Evolutionary conservation across 2,797 vertebrate species (phyloP).

Genomic region (Salmo trutta): DNA sequence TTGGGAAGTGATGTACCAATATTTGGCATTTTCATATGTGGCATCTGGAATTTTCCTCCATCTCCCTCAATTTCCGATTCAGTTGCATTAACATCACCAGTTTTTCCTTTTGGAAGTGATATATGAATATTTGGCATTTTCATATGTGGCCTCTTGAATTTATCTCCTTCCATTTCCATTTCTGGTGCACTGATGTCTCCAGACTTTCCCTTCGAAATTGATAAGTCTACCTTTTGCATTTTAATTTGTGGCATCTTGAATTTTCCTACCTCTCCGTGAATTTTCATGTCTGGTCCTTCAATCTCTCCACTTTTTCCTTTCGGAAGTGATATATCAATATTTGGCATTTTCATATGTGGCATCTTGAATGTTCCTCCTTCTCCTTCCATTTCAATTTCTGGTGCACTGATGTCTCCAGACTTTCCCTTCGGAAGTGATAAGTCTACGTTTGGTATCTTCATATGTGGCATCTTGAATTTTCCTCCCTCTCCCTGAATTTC

Average conservation of each 20-base stretch:
- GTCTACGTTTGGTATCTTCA: slow-evolving; percentile 57
- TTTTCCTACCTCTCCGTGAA: slow-evolving; percentile 21
- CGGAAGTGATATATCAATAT: slow-evolving; percentile 50
- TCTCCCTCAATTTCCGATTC: slow-evolving; percentile 23
- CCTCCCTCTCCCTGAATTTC: slow-evolving; percentile 26
- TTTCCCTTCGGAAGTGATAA: slow-evolving; percentile 53
- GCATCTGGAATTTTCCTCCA: slow-evolving; percentile 30
- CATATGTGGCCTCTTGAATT: slow-evolving; percentile 42
- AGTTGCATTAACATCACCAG: slow-evolving; percentile 38
- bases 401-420: slow-evolving; percentile 29
- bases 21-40: slow-evolving; percentile 14
- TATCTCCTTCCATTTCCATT: slow-evolving; percentile 27
- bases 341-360: slow-evolving; percentile 33
- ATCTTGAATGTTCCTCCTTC: slow-evolving; percentile 25
- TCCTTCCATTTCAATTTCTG: slow-evolving; percentile 17
- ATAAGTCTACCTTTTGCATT: slow-evolving; percentile 37
- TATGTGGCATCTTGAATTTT: slow-evolving; percentile 43
- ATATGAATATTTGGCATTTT: slow-evolving; percentile 62
- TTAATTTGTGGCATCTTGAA: slow-evolving; percentile 45
- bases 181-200: slow-evolving; percentile 12
- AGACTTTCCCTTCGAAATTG: too few species aligned
- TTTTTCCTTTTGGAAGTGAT: slow-evolving; percentile 58
- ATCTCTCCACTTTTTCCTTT: slow-evolving; percentile 36
- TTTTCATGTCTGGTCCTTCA: slow-evolving; percentile 31
- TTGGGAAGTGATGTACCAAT: slow-evolving; percentile 39